Conservation (phyloP, 2,113 vertebrate species). For the Dicrurus megarhynchus region DNA sequence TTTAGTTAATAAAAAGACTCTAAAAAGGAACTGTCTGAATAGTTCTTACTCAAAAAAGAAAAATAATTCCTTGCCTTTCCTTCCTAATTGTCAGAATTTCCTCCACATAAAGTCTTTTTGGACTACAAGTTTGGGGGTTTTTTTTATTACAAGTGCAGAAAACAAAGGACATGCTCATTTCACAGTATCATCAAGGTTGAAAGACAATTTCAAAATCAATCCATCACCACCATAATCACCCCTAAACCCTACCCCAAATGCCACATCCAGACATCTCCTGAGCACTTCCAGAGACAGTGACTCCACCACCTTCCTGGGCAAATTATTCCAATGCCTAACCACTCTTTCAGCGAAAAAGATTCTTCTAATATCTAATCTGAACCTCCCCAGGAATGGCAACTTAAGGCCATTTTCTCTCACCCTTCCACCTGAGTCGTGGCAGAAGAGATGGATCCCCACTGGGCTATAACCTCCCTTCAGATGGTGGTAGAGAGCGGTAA, state of each 20-base stretch:
- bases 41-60: not conserved
- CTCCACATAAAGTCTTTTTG: not conserved
- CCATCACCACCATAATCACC: not conserved
- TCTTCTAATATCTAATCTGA: not conserved
- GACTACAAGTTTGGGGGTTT: not conserved
- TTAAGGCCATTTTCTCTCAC: not conserved
- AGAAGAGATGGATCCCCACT: not conserved
- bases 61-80: not conserved
- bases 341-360: not conserved
- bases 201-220: not conserved
- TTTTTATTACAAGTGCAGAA: not conserved
- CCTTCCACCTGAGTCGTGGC: not conserved
- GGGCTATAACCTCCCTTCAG: not conserved
- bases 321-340: not conserved
- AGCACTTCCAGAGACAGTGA: not conserved
- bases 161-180: not conserved
- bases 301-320: not conserved
- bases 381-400: not conserved
- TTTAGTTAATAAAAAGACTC: not conserved
- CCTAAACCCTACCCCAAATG: not conserved
- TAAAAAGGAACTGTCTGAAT: not conserved
- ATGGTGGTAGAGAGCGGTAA: not conserved
- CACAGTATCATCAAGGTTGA: not conserved
- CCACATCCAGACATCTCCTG: not conserved
- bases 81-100: not conserved